phyloP scores from a whole-genome alignment of 2,113 vertebrate species.

The Oryzias javanicus region DNA sequence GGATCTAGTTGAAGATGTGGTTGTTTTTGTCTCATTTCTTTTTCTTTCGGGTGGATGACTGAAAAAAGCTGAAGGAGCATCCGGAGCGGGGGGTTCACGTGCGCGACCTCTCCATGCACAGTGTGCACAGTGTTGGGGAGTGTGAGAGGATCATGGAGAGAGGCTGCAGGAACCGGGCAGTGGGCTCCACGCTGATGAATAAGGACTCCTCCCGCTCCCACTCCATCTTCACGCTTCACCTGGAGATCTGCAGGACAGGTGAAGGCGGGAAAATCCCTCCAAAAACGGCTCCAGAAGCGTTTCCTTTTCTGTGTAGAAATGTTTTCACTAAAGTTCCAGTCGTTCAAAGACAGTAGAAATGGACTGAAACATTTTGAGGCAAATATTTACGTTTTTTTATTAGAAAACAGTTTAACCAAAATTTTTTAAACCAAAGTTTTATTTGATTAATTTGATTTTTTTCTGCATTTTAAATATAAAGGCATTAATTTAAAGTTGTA shows the following conservation, averaged over 20 bases:
- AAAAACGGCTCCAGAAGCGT: too few species aligned
- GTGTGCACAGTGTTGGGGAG: slow-evolving; percentile 80
- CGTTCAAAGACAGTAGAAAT: too few species aligned
- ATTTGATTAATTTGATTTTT: too few species aligned
- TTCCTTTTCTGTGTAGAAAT: too few species aligned
- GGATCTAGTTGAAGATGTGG: not conserved
- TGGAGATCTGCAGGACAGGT: slow-evolving; percentile 86
- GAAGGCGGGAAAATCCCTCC: not conserved
- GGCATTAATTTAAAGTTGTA: too few species aligned
- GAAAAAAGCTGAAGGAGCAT: slow-evolving; percentile 94
- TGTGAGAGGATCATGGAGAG: slow-evolving; percentile 84
- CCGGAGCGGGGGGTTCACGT: slow-evolving; percentile 82
- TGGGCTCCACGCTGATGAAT: slow-evolving; percentile 87
- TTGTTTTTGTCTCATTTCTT: not conserved
- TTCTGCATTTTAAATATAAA: too few species aligned
- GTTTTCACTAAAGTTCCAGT: too few species aligned
- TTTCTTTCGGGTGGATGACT: slow-evolving; percentile 71
- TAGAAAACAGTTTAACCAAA: too few species aligned
- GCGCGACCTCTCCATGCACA: slow-evolving; percentile 86
- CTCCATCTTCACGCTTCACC: slow-evolving; percentile 86
- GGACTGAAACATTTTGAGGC: too few species aligned
- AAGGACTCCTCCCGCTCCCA: slow-evolving; percentile 89
- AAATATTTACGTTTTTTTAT: too few species aligned
- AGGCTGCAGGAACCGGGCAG: slow-evolving; percentile 85
- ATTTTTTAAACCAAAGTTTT: too few species aligned